Conservation (phyloP, 1,140 invertebrate species). For the Drosophila malerkotliana region DNA sequence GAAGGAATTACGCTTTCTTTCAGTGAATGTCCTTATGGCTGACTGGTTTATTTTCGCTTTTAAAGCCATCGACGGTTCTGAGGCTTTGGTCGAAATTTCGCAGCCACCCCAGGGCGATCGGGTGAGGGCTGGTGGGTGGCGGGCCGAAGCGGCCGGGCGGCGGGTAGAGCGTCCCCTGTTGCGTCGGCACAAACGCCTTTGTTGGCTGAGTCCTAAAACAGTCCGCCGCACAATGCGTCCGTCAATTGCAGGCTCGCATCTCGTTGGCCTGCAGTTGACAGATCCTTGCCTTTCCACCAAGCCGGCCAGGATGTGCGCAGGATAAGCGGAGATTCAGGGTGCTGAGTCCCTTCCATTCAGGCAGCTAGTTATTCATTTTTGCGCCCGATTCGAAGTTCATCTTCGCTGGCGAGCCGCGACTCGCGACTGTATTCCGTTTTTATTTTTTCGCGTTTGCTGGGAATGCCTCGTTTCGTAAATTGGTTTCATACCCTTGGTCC, state of each 20-base stretch:
- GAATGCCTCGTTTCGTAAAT: constrained; percentile 52
- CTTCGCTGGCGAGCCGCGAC: constrained; percentile 30
- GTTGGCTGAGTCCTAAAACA: constrained; percentile 74
- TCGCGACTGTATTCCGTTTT: constrained; percentile 12
- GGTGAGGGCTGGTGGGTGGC: not conserved
- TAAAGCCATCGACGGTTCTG: constrained; percentile 45
- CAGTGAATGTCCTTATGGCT: constrained; percentile 36
- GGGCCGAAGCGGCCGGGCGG: constrained; percentile 2
- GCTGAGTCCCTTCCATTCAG: constrained; percentile 44
- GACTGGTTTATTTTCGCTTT: constrained; percentile 68
- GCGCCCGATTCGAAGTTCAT: constrained; percentile 72
- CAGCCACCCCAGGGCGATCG: constrained; percentile 35
- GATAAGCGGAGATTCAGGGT: not conserved
- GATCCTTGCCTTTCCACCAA: constrained; percentile 44
- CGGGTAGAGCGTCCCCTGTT: constrained; percentile 59
- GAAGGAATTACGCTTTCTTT: not conserved
- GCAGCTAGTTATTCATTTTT: constrained; percentile 69
- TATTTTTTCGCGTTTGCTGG: constrained; percentile 19
- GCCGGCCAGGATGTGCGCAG: constrained; percentile 1
- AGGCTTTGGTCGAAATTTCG: constrained; percentile 52
- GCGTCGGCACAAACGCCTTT: constrained; percentile 60
- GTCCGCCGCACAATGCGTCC: constrained; percentile 70
- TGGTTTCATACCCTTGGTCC: constrained; percentile 48
- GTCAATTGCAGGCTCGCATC: constrained; percentile 70
- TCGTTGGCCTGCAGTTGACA: constrained; percentile 61